phyloP scores from a whole-genome alignment of 1,140 invertebrate species.

The Acromyrmex charruanus region DNA sequence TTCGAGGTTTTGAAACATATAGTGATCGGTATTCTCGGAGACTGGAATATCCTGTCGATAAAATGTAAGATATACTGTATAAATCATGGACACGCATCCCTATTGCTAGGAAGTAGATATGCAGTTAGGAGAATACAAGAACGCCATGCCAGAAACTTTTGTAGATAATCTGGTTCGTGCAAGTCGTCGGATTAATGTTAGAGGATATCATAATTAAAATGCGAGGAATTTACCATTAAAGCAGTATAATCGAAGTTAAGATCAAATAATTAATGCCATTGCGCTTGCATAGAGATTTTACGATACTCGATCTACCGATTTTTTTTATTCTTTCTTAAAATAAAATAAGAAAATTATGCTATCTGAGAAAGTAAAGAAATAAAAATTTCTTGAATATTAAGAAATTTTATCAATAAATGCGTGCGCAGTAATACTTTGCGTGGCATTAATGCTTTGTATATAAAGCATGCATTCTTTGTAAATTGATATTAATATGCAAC shows the following conservation, averaged over 20 bases:
- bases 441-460: background rate
- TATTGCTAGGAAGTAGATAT: constrained; percentile 68
- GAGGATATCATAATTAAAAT: constrained; percentile 8
- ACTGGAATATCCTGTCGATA: constrained; percentile 90
- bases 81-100: background rate
- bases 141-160: constrained; percentile 85
- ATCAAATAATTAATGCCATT: background rate
- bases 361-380: too few relatives aligned
- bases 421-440: background rate
- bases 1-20: constrained; percentile 93
- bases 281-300: background rate
- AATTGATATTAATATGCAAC: constrained; percentile 25
- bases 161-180: constrained; percentile 80
- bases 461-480: constrained; percentile 8
- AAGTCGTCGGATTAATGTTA: constrained; percentile 68
- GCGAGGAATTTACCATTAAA: constrained; percentile 4
- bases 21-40: constrained; percentile 89
- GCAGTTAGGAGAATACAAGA: constrained; percentile 64
- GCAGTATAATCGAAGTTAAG: background rate
- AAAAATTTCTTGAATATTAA: background rate
- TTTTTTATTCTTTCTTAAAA: background rate
- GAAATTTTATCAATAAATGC: background rate
- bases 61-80: constrained; percentile 62
- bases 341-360: background rate
- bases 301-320: background rate